Conservation (phyloP, 2,113 vertebrate species). For the Grallaria varia region DNA sequence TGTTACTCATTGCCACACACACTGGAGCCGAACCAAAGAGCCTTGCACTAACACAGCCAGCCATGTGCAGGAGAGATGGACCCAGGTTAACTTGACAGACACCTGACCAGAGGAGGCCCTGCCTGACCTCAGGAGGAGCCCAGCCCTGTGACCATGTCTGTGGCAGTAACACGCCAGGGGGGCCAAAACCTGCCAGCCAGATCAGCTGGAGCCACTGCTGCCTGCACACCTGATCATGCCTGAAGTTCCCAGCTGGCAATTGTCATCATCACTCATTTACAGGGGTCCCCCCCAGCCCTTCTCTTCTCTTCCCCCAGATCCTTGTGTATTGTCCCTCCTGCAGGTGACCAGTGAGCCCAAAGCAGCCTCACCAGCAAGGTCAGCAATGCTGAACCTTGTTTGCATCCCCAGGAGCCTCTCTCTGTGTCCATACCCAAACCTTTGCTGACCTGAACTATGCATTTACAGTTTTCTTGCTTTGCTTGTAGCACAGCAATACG, state of each 20-base stretch:
- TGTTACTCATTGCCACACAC: not conserved
- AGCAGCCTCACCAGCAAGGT: not conserved
- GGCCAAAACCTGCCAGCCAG: not conserved
- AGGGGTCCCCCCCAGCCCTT: not conserved
- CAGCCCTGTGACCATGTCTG: not conserved
- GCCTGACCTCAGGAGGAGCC: not conserved
- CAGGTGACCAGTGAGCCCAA: not conserved
- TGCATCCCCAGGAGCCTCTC: not conserved
- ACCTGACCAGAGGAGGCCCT: not conserved
- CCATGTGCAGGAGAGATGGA: not conserved
- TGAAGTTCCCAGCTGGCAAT: not conserved
- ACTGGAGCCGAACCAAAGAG: not conserved
- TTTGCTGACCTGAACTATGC: not conserved
- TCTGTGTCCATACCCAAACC: not conserved
- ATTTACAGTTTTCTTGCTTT: not conserved
- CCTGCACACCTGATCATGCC: not conserved
- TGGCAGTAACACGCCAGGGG: not conserved
- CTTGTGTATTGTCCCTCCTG: not conserved
- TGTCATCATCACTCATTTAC: not conserved
- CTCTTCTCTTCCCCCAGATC: too few species aligned
- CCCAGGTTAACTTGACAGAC: fast-evolving
- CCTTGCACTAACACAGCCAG: not conserved
- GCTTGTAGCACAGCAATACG: not conserved
- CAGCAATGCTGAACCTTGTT: not conserved
- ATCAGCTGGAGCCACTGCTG: not conserved